phyloP scores from a whole-genome alignment of 2,113 vertebrate genomes.

The Ctenodactylus gundi region DNA sequence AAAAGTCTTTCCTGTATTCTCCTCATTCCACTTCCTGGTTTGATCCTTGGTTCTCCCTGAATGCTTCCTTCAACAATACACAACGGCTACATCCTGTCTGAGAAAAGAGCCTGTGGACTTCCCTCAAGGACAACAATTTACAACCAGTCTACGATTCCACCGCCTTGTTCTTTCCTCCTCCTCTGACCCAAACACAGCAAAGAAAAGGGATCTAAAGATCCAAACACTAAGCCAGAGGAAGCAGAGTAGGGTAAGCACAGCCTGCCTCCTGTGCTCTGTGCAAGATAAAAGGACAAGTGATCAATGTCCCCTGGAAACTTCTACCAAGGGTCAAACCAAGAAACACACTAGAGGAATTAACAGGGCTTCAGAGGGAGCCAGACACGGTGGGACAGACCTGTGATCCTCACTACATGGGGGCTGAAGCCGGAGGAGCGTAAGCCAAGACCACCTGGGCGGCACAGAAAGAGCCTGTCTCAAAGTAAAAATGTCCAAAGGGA shows the following conservation, averaged over 20 bases:
- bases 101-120: background rate
- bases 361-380: background rate
- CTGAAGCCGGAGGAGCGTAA: background rate
- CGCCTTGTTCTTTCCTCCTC: background rate
- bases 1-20: background rate
- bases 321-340: background rate
- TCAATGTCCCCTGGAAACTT: background rate
- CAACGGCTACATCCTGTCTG: no score
- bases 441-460: background rate
- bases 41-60: background rate
- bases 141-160: background rate
- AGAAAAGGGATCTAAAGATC: background rate
- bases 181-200: background rate
- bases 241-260: rapidly evolving
- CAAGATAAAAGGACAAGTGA: background rate
- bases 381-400: background rate
- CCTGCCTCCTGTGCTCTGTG: background rate
- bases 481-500: background rate
- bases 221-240: background rate
- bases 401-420: background rate
- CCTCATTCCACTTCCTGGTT: background rate
- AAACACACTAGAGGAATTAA: background rate
- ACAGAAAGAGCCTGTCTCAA: background rate
- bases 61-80: background rate
- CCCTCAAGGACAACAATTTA: background rate